These are phyloP conservation scores for Chaetoderma sp. DNA, from an alignment of 2,888 invertebrate species.

Conservation along the genomic window DNA sequence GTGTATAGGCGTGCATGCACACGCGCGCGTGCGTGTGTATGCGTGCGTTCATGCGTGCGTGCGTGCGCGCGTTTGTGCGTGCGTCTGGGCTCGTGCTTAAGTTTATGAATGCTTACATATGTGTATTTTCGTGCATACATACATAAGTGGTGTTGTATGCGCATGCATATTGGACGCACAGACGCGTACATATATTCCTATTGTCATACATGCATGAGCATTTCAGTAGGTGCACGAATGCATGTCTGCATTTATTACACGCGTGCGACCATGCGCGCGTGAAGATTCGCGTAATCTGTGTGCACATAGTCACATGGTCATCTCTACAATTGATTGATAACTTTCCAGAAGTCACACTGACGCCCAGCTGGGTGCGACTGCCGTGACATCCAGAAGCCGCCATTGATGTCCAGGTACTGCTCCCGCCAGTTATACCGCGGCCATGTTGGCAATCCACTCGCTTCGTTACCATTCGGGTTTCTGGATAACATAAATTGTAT, in stretches of 20 bases:
- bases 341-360: slow-evolving; percentile 1
- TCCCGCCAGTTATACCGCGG: slow-evolving; percentile 18
- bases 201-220: too few species aligned
- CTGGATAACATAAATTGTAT: too few species aligned
- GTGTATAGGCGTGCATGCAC: neutral
- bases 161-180: too few species aligned
- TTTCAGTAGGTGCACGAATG: too few species aligned
- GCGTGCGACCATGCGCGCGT: too few species aligned
- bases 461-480: slow-evolving; percentile 36
- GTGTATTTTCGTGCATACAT: neutral
- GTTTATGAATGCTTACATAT: neutral
- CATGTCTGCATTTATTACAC: too few species aligned
- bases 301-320: too few species aligned
- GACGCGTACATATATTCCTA: too few species aligned
- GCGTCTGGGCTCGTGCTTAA: neutral
- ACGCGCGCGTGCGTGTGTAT: neutral
- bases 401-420: slow-evolving; percentile 1
- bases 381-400: neutral
- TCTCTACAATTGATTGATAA: too few species aligned
- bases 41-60: neutral
- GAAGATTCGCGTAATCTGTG: too few species aligned
- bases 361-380: neutral
- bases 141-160: neutral
- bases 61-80: neutral
- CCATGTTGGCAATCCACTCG: slow-evolving; percentile 33